These are phyloP conservation scores for Caenorhabditis elegans DNA, from an alignment of 1,140 invertebrate species.

Conservation along the genomic window WBcel235 BX284602.5:11188001-11188500, in stretches of 20 bases:
- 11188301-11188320: neutral
- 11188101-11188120: too few species aligned
- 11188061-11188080: too few species aligned
- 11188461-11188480: too few species aligned
- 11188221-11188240: neutral
- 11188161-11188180: neutral
- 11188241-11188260: neutral
- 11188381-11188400: slow-evolving; percentile 41
- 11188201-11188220: neutral
- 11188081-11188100: too few species aligned
- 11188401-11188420: neutral
- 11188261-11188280: neutral
- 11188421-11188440: slow-evolving; percentile 38
- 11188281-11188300: neutral
- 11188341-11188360: neutral
- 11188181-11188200: neutral
- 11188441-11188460: slow-evolving; percentile 4
- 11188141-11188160: too few species aligned
- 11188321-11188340: neutral
- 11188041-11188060: too few species aligned
- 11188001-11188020: slow-evolving; percentile 45
- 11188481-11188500: too few species aligned
- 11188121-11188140: too few species aligned
- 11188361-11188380: slow-evolving; percentile 16
- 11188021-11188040: too few species aligned